These are phyloP conservation scores for Oceanodroma tethys DNA, from an alignment of 2,113 vertebrate genomes.

Conservation along the genomic window DNA sequence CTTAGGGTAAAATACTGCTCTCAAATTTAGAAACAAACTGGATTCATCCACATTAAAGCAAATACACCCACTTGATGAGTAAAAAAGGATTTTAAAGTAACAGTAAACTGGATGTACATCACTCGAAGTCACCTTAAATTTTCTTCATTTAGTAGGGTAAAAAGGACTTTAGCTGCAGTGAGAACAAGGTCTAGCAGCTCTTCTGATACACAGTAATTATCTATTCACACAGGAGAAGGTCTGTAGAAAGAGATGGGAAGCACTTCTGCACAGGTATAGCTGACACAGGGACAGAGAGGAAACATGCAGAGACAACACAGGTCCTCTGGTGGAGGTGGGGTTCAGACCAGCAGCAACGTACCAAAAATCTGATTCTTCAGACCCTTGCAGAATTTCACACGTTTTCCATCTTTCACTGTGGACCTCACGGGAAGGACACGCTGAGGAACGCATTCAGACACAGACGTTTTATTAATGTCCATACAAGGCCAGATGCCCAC, in stretches of 20 bases:
- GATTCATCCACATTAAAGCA: neutral
- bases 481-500: neutral
- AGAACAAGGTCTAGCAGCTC: neutral
- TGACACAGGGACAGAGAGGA: neutral
- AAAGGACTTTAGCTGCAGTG: neutral
- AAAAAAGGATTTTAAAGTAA: neutral
- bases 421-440: neutral
- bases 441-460: accelerated
- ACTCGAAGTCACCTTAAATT: neutral
- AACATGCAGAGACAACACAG: neutral
- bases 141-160: neutral
- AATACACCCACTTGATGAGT: neutral
- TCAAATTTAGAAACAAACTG: neutral
- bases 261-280: neutral
- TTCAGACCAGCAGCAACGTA: neutral
- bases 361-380: neutral
- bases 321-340: neutral
- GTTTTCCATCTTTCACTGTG: neutral
- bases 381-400: neutral
- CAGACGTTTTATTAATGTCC: neutral
- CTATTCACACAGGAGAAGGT: neutral
- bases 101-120: neutral
- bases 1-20: neutral
- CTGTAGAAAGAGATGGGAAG: neutral
- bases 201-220: neutral